Evolutionary conservation across 2,113 vertebrate species (phyloP), one percentile per base, ranked within the genome.

Genomic region (Bubo blakistoni): DNA sequence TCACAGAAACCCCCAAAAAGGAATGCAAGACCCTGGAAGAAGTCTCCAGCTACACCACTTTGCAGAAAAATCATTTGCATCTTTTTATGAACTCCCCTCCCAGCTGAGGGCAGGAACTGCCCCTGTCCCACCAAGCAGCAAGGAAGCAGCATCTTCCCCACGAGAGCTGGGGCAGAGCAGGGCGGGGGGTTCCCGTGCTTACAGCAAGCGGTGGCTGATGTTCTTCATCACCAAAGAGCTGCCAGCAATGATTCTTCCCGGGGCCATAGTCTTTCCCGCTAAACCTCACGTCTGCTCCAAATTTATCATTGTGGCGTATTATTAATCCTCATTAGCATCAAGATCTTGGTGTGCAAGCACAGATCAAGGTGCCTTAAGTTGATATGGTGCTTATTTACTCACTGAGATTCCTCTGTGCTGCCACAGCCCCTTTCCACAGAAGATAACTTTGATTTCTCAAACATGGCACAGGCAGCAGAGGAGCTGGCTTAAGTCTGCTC

Each of bases 381-480:
- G 24, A n/a, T 26, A 7, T 0, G 7, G 29, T 44, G 42, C 7
- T 80, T 62, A 18, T 32, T 58, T 29, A 25, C 55, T 18, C 67
- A 36, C 30, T 2, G 3, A 47, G 10, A 29, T 15, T 8, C 7
- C 59, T 17, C 77, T 34, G 63, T 1, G 7, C 61, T 72, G 62
- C 63, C 55, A 42, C 16, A 5, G 65, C 30, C 30, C 58, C 16
- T 74, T 32, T 40, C 49, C 63, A 4, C 29, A 7, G 20, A 40
- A 49, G 42, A 1, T 9, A 51, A 58, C 40, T 38, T 38, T 6
- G n/a, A 71, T 61, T 52, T 42, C 54, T 51, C 71, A 51, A 55
- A 61, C 32, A 16, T 0, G 1, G 49, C 6, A 1, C 4, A 0
- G 30, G 26, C 46, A n/a, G 52, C 3, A 11, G 44, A 63, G n/a